phyloP scores from a whole-genome alignment of 2,113 vertebrate species.

The Apteryx owenii region DNA sequence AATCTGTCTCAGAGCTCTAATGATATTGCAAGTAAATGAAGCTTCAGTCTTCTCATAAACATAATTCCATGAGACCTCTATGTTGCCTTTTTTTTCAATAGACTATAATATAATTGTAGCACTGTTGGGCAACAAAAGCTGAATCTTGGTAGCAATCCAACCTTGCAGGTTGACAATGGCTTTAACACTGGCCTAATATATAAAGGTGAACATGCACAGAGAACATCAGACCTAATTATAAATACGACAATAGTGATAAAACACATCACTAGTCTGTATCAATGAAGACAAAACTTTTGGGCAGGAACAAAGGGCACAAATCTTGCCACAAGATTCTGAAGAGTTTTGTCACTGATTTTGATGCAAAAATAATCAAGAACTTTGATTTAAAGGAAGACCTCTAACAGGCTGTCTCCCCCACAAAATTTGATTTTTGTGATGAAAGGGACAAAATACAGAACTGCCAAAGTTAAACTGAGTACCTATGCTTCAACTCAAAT shows the following conservation, averaged over 20 bases:
- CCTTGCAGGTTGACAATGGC: slow-evolving; percentile 1
- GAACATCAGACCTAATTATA: neutral
- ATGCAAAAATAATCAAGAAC: neutral
- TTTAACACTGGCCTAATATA: slow-evolving; percentile 11
- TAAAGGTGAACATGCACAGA: neutral
- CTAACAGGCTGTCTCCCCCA: neutral
- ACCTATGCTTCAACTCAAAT: neutral
- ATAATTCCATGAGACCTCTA: slow-evolving; percentile 44
- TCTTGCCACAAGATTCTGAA: neutral
- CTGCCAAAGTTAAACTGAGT: neutral
- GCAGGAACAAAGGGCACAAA: neutral
- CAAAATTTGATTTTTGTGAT: neutral
- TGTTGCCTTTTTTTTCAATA: slow-evolving; percentile 60
- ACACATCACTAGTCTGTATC: neutral
- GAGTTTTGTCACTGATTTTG: neutral
- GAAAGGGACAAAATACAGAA: neutral
- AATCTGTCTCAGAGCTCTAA: slow-evolving; percentile 57
- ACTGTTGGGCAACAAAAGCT: slow-evolving; percentile 15
- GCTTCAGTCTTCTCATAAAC: slow-evolving; percentile 63
- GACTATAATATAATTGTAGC: slow-evolving; percentile 40
- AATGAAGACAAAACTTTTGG: neutral
- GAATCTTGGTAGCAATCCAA: slow-evolving; percentile 6
- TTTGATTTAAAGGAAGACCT: neutral
- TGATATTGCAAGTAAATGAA: slow-evolving; percentile 64
- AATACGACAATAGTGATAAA: neutral